Evolutionary conservation across 2,797 vertebrate genomes (phyloP).

Genomic region (Perdix hodgsoniae): DNA sequence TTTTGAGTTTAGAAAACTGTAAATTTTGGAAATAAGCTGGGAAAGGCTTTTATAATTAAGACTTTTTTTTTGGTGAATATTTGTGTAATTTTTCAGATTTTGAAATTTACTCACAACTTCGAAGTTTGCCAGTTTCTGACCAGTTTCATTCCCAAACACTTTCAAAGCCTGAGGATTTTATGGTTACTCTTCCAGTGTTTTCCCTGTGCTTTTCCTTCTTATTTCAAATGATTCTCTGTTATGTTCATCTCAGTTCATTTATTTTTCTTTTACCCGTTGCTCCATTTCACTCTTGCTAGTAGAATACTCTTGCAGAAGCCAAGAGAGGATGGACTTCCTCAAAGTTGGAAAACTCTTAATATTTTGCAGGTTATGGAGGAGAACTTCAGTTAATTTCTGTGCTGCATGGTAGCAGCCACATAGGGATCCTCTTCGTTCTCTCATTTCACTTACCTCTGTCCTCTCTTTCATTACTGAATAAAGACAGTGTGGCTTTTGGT

Average conservation of each 20-base stretch:
- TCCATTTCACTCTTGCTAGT: not conserved
- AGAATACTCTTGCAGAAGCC: not conserved
- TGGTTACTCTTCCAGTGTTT: not conserved
- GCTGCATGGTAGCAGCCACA: not conserved
- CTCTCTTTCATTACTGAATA: accelerated
- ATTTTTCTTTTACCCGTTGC: not conserved
- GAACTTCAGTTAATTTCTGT: not conserved
- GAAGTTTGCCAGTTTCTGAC: not conserved
- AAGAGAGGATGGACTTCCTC: not conserved
- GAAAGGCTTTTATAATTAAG: not conserved
- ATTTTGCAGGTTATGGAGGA: not conserved
- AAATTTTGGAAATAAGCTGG: not conserved
- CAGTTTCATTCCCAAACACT: not conserved
- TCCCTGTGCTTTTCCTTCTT: not conserved
- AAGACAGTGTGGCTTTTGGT: not conserved
- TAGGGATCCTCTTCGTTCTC: not conserved
- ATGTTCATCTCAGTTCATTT: not conserved
- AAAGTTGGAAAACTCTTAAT: not conserved
- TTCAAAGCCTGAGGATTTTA: not conserved
- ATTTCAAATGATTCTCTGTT: not conserved
- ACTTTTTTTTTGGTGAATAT: not conserved
- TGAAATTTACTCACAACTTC: not conserved
- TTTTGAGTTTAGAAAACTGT: not conserved
- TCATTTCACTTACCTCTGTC: not conserved
- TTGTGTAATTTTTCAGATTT: not conserved